Conservation (phyloP, 2,113 vertebrate species). For the Chloroceryle aenea region DNA sequence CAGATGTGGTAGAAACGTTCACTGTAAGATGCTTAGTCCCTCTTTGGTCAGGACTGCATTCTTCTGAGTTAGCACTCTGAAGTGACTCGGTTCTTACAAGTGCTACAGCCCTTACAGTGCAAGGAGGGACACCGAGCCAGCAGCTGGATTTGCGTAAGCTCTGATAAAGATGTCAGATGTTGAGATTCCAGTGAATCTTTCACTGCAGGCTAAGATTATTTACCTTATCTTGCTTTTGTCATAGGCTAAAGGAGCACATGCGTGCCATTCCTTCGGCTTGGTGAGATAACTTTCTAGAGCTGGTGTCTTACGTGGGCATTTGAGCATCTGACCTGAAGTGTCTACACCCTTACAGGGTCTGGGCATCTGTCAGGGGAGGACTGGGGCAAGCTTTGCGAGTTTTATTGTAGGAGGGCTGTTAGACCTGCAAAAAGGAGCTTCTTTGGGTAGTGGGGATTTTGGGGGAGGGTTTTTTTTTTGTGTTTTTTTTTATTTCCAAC, state of each 20-base stretch:
- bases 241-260: neutral
- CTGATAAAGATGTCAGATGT: neutral
- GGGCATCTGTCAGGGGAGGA: neutral
- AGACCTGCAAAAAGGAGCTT: neutral
- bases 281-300: neutral
- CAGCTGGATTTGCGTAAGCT: neutral
- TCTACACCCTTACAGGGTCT: neutral
- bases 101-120: neutral
- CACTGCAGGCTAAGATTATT: neutral
- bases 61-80: neutral
- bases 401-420: neutral
- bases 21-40: neutral
- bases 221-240: neutral
- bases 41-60: neutral
- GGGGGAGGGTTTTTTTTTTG: neutral
- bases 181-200: neutral
- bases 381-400: neutral
- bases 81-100: neutral
- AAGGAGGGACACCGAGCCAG: neutral
- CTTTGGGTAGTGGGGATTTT: neutral
- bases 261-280: neutral
- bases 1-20: neutral
- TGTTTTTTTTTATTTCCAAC: neutral
- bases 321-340: neutral
- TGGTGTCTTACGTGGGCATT: neutral